Percentiles rank a stretch among this genome's conserved stretches.
phyloP scores from a whole-genome alignment of 2,113 vertebrate species.

The Pao palembangensis region DNA sequence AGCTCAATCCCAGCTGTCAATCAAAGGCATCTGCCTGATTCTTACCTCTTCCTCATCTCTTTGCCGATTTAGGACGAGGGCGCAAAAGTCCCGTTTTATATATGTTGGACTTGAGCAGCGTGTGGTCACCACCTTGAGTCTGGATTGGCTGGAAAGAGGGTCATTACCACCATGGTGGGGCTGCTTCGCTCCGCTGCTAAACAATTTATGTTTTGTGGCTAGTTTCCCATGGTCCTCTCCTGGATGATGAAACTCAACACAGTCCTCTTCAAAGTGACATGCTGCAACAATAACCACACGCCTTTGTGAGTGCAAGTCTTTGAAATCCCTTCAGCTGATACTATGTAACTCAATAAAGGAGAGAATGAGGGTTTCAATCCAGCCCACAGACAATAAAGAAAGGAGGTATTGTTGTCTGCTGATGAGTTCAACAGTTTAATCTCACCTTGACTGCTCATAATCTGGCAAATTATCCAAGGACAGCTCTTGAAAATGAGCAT shows the following conservation, averaged over 20 bases:
- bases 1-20: constrained; percentile 26
- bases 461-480: not conserved
- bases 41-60: constrained; percentile 34
- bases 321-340: constrained; percentile 23
- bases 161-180: constrained; percentile 48
- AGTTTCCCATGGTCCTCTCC: constrained; percentile 37
- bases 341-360: constrained; percentile 61
- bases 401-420: constrained; percentile 18
- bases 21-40: constrained; percentile 1
- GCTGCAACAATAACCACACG: constrained; percentile 42
- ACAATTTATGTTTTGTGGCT: constrained; percentile 66
- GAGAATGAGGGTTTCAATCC: constrained; percentile 28
- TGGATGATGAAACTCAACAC: constrained; percentile 60
- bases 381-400: constrained; percentile 19
- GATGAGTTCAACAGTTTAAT: constrained; percentile 13
- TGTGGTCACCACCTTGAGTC: constrained; percentile 14
- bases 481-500: no score
- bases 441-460: constrained; percentile 15
- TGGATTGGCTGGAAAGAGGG: constrained; percentile 69
- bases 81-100: constrained; percentile 30
- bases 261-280: constrained; percentile 53
- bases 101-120: constrained; percentile 13
- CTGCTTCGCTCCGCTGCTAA: constrained; percentile 24
- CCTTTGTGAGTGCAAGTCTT: constrained; percentile 47
- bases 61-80: constrained; percentile 14